These are phyloP conservation scores for Cossypha heuglini DNA, from an alignment of 2,797 vertebrate genomes.

Conservation along the genomic window DNA sequence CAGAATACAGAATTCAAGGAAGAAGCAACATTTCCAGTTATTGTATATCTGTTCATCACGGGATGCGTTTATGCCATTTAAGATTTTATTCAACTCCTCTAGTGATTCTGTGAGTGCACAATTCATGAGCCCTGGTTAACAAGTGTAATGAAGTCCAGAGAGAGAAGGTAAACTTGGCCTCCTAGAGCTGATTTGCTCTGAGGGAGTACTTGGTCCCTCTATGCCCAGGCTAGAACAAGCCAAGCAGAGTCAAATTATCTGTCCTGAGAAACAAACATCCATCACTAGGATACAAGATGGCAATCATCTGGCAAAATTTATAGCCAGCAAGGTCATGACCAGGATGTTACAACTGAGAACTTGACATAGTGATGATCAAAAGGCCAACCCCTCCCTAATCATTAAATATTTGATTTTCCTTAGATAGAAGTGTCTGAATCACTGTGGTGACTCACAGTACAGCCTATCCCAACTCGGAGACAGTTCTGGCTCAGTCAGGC, in stretches of 20 bases:
- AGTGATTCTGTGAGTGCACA: neutral
- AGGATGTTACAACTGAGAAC: neutral
- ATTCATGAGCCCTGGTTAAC: neutral
- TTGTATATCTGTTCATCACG: neutral
- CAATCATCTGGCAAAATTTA: neutral
- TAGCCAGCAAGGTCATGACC: neutral
- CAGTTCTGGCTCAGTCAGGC: slow-evolving; percentile 6
- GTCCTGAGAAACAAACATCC: neutral
- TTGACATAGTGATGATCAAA: neutral
- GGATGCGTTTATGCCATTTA: neutral
- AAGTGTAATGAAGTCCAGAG: neutral
- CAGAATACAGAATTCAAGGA: neutral
- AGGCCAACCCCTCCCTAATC: neutral
- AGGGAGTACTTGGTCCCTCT: neutral
- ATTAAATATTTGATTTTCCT: neutral
- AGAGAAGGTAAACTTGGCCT: neutral
- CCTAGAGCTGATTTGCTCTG: neutral
- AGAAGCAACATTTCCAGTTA: neutral
- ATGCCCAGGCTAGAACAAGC: neutral
- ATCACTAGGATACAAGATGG: neutral
- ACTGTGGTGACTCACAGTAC: slow-evolving; percentile 11
- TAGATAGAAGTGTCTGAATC: slow-evolving; percentile 3
- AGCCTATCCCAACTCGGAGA: neutral
- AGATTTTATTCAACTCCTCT: neutral
- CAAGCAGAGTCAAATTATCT: neutral